These are phyloP conservation scores for Anas acuta DNA, from an alignment of 2,797 vertebrate species.

Conservation along the genomic window DNA sequence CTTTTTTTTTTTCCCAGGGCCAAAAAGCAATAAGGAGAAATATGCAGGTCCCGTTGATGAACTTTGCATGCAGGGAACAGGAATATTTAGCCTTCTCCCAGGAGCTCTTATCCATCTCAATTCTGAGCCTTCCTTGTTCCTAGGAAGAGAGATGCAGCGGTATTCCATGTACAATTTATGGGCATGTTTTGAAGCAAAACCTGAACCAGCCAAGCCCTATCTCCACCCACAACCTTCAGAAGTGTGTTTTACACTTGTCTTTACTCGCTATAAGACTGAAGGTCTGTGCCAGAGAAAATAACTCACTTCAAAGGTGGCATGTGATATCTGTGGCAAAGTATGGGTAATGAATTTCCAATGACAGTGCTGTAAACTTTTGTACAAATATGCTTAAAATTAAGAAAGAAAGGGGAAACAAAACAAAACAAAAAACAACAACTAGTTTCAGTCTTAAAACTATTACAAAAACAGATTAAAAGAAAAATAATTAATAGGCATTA, in stretches of 20 bases:
- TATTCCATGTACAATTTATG: neutral
- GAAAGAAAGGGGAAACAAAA: neutral
- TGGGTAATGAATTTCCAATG: neutral
- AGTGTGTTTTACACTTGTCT: neutral
- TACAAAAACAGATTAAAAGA: neutral
- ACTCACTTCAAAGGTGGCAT: neutral
- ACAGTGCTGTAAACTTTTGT: neutral
- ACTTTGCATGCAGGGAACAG: neutral
- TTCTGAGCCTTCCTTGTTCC: neutral
- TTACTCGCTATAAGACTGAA: neutral
- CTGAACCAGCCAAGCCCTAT: neutral
- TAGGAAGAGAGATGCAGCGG: neutral
- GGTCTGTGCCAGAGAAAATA: neutral
- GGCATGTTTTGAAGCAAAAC: constrained; percentile 4
- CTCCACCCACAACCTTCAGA: neutral
- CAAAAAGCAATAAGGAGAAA: neutral
- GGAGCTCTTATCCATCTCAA: neutral
- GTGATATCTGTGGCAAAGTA: neutral
- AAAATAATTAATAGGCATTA: neutral
- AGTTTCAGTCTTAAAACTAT: neutral
- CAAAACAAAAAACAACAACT: neutral
- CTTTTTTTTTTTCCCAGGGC: neutral
- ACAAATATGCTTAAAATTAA: neutral
- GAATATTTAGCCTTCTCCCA: neutral
- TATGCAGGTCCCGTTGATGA: neutral